Evolutionary conservation across 2,888 invertebrate genomes (phyloP).

Genomic region (Busseola fusca): DNA sequence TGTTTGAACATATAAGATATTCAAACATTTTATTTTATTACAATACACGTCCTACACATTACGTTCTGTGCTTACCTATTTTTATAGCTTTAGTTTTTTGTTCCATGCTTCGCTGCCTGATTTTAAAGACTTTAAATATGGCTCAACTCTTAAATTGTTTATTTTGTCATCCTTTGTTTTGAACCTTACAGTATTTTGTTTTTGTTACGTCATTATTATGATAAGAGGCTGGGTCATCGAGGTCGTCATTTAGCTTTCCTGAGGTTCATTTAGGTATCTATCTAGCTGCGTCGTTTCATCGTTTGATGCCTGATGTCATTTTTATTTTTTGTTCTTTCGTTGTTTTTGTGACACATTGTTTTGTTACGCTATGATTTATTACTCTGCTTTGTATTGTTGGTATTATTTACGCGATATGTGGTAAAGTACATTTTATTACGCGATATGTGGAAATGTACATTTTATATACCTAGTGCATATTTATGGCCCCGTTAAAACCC

Average conservation of each 20-base stretch:
- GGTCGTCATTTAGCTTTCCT: conserved; percentile 29
- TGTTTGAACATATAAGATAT: background rate
- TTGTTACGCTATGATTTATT: conserved; percentile 44
- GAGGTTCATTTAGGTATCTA: conserved; percentile 19
- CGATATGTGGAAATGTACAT: background rate
- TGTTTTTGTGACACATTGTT: conserved; percentile 53
- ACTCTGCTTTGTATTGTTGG: conserved; percentile 34
- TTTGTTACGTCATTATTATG: conserved; percentile 4
- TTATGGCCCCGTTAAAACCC: background rate
- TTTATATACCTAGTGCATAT: background rate
- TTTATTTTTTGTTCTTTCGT: conserved; percentile 38
- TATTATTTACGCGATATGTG: conserved; percentile 8
- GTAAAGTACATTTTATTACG: conserved; percentile 5
- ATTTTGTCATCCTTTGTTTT: conserved; percentile 32
- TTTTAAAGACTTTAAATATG: background rate
- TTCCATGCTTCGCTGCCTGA: conserved; percentile 1
- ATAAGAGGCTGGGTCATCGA: conserved; percentile 11
- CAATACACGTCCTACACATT: background rate
- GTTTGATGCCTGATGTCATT: conserved; percentile 52
- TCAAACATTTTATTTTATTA: conserved; percentile 4
- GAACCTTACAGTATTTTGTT: background rate
- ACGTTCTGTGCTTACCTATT: background rate
- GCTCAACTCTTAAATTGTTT: conserved; percentile 1
- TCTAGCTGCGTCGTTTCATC: conserved; percentile 3
- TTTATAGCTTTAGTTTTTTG: conserved; percentile 9